phyloP scores from a whole-genome alignment of 2,888 invertebrate species.

The Notodonta dromedarius region DNA sequence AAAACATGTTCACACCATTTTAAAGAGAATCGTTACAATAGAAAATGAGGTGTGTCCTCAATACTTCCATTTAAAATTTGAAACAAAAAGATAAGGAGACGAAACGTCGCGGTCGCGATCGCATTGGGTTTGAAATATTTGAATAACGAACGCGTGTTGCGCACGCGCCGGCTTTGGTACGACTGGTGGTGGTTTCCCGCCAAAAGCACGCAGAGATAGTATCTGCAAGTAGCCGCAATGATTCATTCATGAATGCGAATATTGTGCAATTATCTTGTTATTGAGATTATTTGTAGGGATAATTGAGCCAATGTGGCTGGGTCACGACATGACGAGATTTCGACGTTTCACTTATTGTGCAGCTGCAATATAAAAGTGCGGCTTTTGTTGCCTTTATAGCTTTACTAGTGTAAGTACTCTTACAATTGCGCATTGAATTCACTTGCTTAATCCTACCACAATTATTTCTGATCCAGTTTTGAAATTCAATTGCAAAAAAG shows the following conservation, averaged over 20 bases:
- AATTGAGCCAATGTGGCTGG: constrained; percentile 47
- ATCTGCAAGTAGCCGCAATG: constrained; percentile 53
- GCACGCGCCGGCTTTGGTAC: constrained; percentile 74
- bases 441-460: neutral
- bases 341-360: constrained; percentile 23
- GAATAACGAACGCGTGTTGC: constrained; percentile 74
- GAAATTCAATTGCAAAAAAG: constrained; percentile 1
- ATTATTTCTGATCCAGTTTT: constrained; percentile 4
- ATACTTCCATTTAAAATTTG: constrained; percentile 75
- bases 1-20: constrained; percentile 79
- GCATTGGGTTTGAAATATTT: constrained; percentile 61
- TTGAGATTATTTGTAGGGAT: constrained; percentile 48
- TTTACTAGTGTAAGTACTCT: neutral
- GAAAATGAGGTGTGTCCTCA: constrained; percentile 78
- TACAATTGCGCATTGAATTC: neutral
- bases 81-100: constrained; percentile 72
- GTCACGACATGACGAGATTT: constrained; percentile 43
- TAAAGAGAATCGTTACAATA: constrained; percentile 71
- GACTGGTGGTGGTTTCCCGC: constrained; percentile 78
- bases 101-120: constrained; percentile 77
- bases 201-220: constrained; percentile 71
- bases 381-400: constrained; percentile 10
- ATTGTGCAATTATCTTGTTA: constrained; percentile 67
- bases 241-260: constrained; percentile 70
- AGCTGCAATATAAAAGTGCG: constrained; percentile 17